Evolutionary conservation across 2,888 invertebrate species (phyloP).

Genomic region (Drosophila subquinaria): DNA sequence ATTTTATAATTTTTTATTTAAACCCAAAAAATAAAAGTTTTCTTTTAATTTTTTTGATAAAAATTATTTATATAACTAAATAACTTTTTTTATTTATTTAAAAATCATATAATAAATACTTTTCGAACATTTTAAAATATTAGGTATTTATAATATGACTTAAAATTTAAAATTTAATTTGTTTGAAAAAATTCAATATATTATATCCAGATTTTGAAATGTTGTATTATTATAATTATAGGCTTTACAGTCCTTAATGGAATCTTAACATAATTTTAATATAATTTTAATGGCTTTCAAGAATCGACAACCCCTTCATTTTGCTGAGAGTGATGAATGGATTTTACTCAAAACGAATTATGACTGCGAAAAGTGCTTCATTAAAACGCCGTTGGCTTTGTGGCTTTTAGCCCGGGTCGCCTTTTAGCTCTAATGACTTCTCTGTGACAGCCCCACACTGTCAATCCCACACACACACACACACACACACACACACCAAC

Average conservation of each 20-base stretch:
- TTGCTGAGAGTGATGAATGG: conserved; percentile 35
- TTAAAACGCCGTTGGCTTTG: conserved; percentile 71
- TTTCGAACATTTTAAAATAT: too few species aligned
- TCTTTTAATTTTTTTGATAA: too few species aligned
- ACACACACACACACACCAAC: conserved; percentile 2
- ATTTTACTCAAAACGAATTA: conserved; percentile 69
- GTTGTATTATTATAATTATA: not conserved
- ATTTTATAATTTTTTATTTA: too few species aligned
- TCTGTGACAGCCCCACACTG: conserved; percentile 30
- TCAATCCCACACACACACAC: not conserved
- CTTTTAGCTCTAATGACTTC: conserved; percentile 75
- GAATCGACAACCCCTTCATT: conserved; percentile 14
- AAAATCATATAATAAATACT: too few species aligned
- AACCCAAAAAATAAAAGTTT: too few species aligned
- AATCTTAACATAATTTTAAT: conserved; percentile 31
- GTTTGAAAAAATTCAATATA: not conserved
- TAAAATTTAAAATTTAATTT: too few species aligned
- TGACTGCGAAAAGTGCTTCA: conserved; percentile 73
- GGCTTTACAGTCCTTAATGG: conserved; percentile 36
- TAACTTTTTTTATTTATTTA: too few species aligned
- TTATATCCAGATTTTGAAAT: not conserved
- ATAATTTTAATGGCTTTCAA: conserved; percentile 45
- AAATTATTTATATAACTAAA: too few species aligned
- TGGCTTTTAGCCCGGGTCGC: conserved; percentile 49
- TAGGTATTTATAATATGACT: too few species aligned